Base-by-base conservation (phyloP, 2,797 vertebrate genomes). In the Phoebastria nigripes region DNA sequence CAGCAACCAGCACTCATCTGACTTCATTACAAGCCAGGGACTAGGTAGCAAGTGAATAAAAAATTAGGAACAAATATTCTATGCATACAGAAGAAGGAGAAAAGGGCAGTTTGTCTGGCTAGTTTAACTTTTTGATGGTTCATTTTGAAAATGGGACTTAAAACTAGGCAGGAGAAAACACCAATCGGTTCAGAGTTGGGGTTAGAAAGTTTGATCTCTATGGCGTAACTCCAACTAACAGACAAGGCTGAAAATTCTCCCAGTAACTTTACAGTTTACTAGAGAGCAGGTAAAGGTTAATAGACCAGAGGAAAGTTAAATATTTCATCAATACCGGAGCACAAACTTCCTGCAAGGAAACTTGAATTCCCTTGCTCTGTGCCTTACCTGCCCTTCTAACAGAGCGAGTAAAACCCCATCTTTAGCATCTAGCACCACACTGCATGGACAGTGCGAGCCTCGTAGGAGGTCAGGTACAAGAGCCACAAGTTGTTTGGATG, bases 381-480 rank as follows among this genome's bases (percentile, higher is more conserved):
- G 39, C 47, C 47, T 20, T 25, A 20, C 33, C 51, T 44, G 39
- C 67, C 39, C 71, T 51, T 21, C 37, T 15, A 28, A 28, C 7
- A 44, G 62, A 16, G 37, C 37, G 7, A 37, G 24, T 4, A 4
- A 55, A 33, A 8, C 5, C 8, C 59, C 4, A 3, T 3, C 47
- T n/a, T 13, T 7, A 15, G 28, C 1, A 11, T 4, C 9, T 1
- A 37, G 39, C 49, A 16, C 49, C 51, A 20, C 29, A 8, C 26
- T 6, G 33, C 26, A 7, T 5, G 5, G n/a, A 14, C 8, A 1
- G 44, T 1, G 28, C 4, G 1, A 56, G 17, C n/a, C 62, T 49
- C 11, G 0, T 3, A 7, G 22, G 41, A 11, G 22, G 41, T 17
- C 37, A 13, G 37, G 37, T 5, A 2, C 55, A 19, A 10, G 63